phyloP scores from a whole-genome alignment of 2,113 vertebrate genomes.

The Strix uralensis region DNA sequence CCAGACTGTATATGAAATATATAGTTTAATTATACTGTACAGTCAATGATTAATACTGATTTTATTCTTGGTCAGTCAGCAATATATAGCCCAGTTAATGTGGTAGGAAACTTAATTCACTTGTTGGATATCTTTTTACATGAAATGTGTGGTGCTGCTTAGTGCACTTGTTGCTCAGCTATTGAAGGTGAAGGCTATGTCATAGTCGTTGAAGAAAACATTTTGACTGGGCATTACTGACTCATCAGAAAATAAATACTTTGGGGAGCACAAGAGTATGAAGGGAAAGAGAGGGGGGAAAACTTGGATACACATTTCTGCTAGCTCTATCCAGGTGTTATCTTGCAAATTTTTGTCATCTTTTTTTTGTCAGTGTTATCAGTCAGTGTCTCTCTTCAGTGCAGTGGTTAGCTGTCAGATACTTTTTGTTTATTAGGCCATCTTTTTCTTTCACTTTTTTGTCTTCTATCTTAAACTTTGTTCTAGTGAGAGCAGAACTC shows the following conservation, averaged over 20 bases:
- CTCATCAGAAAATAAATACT: not conserved
- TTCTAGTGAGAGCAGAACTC: not conserved
- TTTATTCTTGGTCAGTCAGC: not conserved
- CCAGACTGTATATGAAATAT: not conserved
- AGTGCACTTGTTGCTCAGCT: fast-evolving
- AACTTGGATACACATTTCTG: not conserved
- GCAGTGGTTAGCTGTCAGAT: not conserved
- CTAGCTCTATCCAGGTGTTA: not conserved
- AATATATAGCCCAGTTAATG: not conserved
- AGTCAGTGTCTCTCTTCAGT: not conserved
- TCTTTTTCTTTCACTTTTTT: not conserved
- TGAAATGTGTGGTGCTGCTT: not conserved
- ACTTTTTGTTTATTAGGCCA: not conserved
- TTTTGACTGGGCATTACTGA: not conserved
- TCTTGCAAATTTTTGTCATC: not conserved
- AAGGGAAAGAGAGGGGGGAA: not conserved
- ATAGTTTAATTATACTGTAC: not conserved
- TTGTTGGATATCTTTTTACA: fast-evolving
- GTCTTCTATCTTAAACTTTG: not conserved
- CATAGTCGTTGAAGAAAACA: not conserved
- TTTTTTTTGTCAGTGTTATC: not conserved
- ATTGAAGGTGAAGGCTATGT: fast-evolving
- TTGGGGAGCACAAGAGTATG: fast-evolving
- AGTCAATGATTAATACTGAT: fast-evolving
- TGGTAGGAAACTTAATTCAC: not conserved